Evolutionary conservation across 2,113 vertebrate genomes (phyloP), one percentile per base, ranked within the genome.

Genomic region (Plotosus lineatus): DNA sequence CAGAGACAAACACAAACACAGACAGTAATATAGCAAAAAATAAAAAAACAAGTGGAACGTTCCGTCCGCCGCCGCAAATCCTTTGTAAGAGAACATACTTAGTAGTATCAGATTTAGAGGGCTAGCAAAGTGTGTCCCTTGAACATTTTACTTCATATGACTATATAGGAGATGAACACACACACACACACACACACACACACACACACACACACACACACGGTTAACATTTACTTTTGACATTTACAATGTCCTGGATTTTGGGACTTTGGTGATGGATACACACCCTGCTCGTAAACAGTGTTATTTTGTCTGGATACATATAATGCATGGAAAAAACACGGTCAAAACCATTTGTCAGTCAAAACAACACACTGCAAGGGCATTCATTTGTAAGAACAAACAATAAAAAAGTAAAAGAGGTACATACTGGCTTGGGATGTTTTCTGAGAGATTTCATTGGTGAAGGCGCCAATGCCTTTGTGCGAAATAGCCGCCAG

Each of bases 351-450:
- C 11, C 21, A 63, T 82, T 63, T 72, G 8, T 38, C 72, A 50
- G 75, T 80, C 73, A 77, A 66, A 74, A 86, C 69, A 80, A 40
- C 81, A 83, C 23, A 85, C 28, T 0, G 6, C 58, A 81, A 61
- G 65, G 42, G 28, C n/a, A 44, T 60, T 12, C 42, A 26, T 50
- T 80, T 51, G 17, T 48, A 48, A 79, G 86, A 78, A 84, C 42
- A 50, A 44, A 42, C 65, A 33, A 44, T 23, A 58, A 58, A 83
- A 90, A 91, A 92, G 87, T 83, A 31, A 74, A 88, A 89, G 84
- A 87, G 91, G 92, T 94, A 98, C 98, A 94, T 98, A 99, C 98
- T 98, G 92, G 98, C 96, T 96, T 98, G 97, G 88, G 96, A 93
- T 81, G 98, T 99, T 93, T 93, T 97, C 91, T 96, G 95, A 40